Evolutionary conservation across 2,113 vertebrate genomes (phyloP), one percentile per base, ranked within the genome.

Genomic region (Verasper variegatus): DNA sequence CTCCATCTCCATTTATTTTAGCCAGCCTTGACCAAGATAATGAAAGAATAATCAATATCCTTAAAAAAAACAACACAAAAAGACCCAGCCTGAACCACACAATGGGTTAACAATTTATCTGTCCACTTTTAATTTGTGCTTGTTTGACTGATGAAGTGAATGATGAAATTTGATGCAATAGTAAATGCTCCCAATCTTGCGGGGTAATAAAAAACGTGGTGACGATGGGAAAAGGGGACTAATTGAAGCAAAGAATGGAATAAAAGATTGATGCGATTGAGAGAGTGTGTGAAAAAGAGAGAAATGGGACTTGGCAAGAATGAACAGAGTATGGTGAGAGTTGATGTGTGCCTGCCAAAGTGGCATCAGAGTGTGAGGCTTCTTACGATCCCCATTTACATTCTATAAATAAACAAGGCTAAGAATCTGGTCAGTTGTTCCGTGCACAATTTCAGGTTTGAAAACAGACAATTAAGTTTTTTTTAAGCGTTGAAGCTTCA

Each of bases 331-430:
- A 71, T 45, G 74, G 67, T 71, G 63, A 81, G 84, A 83, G 71
- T 60, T 91, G 86, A 74, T 86, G 87, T 90, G 78, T 92, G 87
- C 6, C 64, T 90, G 91, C 45, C 80, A 91, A 88, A 92, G 81
- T 91, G 68, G 69, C 89, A 83, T 81, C 75, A 75, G 78, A 67
- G 89, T 90, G 92, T 62, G 82, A 57, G 63, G 80, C 86, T 78
- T 79, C 78, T 61, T 76, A 40, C 52, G 42, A 57, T 84, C 74
- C 42, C 84, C 85, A 88, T 93, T 89, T 86, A 79, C 87, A 88
- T 88, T 80, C 60, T 64, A 73, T 49, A 81, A 73, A 82, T 80
- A 79, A 77, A 69, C 56, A 82, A 69, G 74, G 61, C 61, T 2
- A 60, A 72, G 24, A 76, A 70, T 74, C 35, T 59, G 4, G 40